Conservation (phyloP, 2,888 invertebrate species). For the Pollenia amentaria region DNA sequence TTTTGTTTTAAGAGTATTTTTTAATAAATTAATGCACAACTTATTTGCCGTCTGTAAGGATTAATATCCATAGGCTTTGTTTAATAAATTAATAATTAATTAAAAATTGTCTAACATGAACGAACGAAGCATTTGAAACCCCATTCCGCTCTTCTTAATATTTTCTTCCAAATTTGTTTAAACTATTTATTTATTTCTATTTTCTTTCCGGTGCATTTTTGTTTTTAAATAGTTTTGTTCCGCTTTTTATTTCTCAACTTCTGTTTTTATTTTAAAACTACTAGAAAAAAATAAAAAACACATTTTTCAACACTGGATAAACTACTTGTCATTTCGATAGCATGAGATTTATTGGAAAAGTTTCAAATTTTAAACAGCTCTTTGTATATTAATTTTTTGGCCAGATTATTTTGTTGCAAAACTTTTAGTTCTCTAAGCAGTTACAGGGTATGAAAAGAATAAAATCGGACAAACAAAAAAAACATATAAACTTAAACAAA, state of each 20-base stretch:
- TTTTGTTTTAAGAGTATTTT: too few species aligned
- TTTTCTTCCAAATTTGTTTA: background rate
- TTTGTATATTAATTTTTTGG: slow-evolving; percentile 37
- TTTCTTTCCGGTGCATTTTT: background rate
- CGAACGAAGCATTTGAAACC: background rate
- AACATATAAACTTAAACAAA: background rate
- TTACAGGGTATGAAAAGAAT: background rate
- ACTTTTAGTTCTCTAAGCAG: slow-evolving; percentile 2
- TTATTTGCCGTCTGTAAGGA: too few species aligned
- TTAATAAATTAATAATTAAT: too few species aligned
- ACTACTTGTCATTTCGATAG: slow-evolving; percentile 66
- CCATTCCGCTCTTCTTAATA: background rate
- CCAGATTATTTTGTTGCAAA: slow-evolving; percentile 45
- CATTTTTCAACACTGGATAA: slow-evolving; percentile 66
- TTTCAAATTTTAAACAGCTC: slow-evolving; percentile 51
- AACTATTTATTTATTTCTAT: background rate
- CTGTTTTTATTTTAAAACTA: background rate
- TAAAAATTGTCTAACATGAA: too few species aligned
- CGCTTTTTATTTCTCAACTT: slow-evolving; percentile 9
- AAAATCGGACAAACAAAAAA: background rate
- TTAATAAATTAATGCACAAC: too few species aligned
- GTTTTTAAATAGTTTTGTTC: slow-evolving; percentile 6
- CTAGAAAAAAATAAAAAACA: slow-evolving; percentile 22
- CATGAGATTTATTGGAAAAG: slow-evolving; percentile 71
- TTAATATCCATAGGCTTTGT: too few species aligned